Conservation (phyloP, 2,888 invertebrate species). For the Scaptodrosophila latifasciaeformis region DNA sequence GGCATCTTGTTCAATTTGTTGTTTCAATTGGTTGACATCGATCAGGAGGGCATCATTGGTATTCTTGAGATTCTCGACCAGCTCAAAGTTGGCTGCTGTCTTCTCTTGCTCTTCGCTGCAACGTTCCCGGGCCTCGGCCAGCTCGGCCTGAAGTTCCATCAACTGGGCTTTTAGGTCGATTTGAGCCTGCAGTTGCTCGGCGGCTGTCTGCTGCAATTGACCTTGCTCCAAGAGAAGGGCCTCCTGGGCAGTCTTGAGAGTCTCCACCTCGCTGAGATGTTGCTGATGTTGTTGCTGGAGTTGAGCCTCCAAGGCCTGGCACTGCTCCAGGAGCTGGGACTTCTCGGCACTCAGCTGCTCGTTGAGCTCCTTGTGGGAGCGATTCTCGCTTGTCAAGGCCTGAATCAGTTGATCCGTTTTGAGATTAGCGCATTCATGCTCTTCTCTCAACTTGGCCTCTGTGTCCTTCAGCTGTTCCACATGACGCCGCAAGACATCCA, state of each 20-base stretch:
- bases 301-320: slow-evolving; percentile 51
- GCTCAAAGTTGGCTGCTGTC: slow-evolving; percentile 48
- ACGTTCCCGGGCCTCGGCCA: slow-evolving; percentile 51
- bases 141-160: slow-evolving; percentile 48
- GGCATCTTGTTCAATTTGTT: slow-evolving; percentile 72
- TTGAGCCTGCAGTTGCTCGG: slow-evolving; percentile 42
- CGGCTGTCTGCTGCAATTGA: slow-evolving; percentile 41
- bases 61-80: slow-evolving; percentile 60
- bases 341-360: slow-evolving; percentile 58
- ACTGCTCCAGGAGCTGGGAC: slow-evolving; percentile 45
- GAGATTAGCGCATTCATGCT: slow-evolving; percentile 48
- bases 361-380: slow-evolving; percentile 57
- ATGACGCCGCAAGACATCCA: slow-evolving; percentile 76
- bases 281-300: slow-evolving; percentile 52
- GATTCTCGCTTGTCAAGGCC: slow-evolving; percentile 62
- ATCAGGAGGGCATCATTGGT: slow-evolving; percentile 61
- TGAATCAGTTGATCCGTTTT: slow-evolving; percentile 67
- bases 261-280: slow-evolving; percentile 58
- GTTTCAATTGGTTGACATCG: slow-evolving; percentile 61
- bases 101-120: slow-evolving; percentile 53
- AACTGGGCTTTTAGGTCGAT: slow-evolving; percentile 37
- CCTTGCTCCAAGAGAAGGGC: slow-evolving; percentile 50
- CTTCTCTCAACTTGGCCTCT: slow-evolving; percentile 66
- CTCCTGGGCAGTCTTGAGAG: slow-evolving; percentile 52
- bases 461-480: slow-evolving; percentile 73